Evolutionary conservation across 1,140 invertebrate genomes (phyloP), one percentile per base, ranked within the genome.

Genomic region (Drosophila pachea): DNA sequence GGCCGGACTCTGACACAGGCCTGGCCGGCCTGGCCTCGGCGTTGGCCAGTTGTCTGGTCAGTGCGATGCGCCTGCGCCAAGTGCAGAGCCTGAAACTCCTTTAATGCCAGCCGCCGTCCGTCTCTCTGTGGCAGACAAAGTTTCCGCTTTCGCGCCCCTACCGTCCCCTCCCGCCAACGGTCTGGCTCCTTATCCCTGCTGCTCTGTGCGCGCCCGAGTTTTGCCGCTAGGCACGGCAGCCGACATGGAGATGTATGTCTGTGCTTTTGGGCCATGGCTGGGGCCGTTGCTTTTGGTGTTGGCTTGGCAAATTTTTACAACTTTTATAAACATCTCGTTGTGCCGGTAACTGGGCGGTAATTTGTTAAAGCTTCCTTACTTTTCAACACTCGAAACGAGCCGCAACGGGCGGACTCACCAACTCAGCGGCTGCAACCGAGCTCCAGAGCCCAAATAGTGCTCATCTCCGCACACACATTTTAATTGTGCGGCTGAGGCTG

Each of bases 321-420:
- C 71, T 67, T 77, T 76, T 74, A 77, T 71, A 74, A 76, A 70
- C 69, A 75, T 70, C 64, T 60, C 55, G 65, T 48, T 66, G 66
- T 58, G 66, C 43, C 62, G 76, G 74, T 76, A 74, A 84, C 73
- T 78, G 86, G 86, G 82, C 86, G 86, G 86, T 88, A 88, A 88
- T 88, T 88, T 88, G 86, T 87, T 88, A 87, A 88, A 78, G 83
- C 87, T 88, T 88, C 87, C 84, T 88, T 88, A 88, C 87, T 88
- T 88, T 88, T 88, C 87, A 88, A 87, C 87, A 88, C 87, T 82
- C 73, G 43, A 71, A 48, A 43, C 50, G 33, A 52, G 48, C 60
- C 67, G 60, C 43, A 47, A 45, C 38, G 12, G 12, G 16, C 12
- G 36, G n/a, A n/a, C n/a, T n/a, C n/a, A n/a, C 9, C 31, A 16